Conservation (phyloP, 2,797 vertebrate species). For the Clamator glandarius region DNA sequence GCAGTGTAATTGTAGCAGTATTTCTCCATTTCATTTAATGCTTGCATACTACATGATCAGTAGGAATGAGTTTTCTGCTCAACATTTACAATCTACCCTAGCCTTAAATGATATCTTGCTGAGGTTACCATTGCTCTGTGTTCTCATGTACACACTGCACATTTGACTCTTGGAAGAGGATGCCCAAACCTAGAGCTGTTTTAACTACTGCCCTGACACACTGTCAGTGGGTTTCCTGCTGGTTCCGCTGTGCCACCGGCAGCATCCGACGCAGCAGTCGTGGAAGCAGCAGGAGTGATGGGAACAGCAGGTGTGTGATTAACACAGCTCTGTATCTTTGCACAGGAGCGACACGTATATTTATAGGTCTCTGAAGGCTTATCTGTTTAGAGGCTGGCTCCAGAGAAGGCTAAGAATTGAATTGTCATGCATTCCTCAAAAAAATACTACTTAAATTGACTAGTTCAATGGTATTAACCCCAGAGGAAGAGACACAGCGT, state of each 20-base stretch:
- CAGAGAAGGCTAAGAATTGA: neutral
- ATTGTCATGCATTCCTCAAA: neutral
- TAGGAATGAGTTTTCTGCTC: neutral
- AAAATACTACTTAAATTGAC: neutral
- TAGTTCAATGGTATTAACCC: neutral
- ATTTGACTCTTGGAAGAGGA: neutral
- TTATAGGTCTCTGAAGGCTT: neutral
- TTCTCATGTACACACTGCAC: neutral
- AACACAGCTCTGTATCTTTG: neutral
- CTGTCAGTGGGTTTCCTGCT: neutral
- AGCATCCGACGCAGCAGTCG: neutral
- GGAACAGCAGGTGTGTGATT: neutral
- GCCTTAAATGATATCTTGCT: neutral
- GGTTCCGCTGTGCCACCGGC: fast-evolving
- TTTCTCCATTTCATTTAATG: neutral
- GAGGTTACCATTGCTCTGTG: neutral
- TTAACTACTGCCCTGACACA: neutral
- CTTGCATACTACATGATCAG: neutral
- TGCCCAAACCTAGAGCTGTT: neutral
- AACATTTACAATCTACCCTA: neutral
- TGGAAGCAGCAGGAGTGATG: neutral
- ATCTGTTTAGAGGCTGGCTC: neutral
- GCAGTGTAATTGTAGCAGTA: neutral
- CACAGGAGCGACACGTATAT: neutral
- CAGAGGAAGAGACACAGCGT: neutral